A percentile compares a stretch with the other conserved stretches of the same genome.
Conservation (phyloP, 2,888 invertebrate genomes). For the Ophion ventricosus region DNA sequence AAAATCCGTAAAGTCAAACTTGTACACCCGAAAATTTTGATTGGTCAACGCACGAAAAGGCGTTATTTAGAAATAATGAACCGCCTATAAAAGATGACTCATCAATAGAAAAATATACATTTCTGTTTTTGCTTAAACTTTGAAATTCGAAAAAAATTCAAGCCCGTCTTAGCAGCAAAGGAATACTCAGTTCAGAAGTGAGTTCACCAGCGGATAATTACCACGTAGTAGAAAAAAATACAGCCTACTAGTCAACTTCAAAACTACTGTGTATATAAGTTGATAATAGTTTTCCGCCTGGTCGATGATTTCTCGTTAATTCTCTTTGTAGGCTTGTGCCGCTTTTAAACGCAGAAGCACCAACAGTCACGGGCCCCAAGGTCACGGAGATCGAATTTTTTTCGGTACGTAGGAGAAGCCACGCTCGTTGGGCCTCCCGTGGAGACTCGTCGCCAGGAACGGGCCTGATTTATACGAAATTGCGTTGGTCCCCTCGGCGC, state of each 20-base stretch:
- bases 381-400: constrained; percentile 44
- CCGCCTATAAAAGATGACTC: neutral
- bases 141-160: neutral
- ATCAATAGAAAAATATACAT: neutral
- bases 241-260: neutral
- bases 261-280: constrained; percentile 13
- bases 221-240: neutral
- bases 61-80: neutral
- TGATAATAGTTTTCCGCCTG: constrained; percentile 15
- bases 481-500: constrained; percentile 72
- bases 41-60: neutral
- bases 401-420: constrained; percentile 35
- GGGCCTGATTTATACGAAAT: constrained; percentile 81
- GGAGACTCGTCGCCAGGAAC: constrained; percentile 70
- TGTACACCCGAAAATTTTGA: neutral
- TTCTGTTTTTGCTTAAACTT: too few species aligned
- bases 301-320: constrained; percentile 29
- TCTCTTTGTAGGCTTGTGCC: constrained; percentile 15
- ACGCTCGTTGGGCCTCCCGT: constrained; percentile 71
- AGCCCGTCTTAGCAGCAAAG: neutral
- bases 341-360: constrained; percentile 41
- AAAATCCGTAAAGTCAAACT: neutral
- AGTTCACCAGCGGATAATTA: neutral
- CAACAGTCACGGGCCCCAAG: constrained; percentile 46
- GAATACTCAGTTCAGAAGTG: neutral